phyloP scores from a whole-genome alignment of 2,113 vertebrate species.

The Chelonoidis abingdonii region DNA sequence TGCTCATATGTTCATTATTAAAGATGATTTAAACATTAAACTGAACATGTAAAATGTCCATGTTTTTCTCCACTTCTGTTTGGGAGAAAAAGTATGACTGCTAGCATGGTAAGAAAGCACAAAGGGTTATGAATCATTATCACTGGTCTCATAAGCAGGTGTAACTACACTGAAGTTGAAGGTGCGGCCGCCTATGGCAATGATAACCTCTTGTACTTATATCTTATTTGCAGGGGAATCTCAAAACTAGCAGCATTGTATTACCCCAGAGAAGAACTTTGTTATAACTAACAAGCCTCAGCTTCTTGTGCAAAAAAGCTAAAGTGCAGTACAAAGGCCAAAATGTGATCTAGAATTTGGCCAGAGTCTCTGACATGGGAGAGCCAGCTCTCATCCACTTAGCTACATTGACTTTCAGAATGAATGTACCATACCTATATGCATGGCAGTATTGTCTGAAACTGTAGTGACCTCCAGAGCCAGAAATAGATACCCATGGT shows the following conservation, averaged over 20 bases:
- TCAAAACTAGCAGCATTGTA: background rate
- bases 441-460: background rate
- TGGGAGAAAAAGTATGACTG: background rate
- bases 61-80: background rate
- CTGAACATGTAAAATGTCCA: background rate
- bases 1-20: background rate
- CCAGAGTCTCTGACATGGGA: background rate
- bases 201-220: background rate
- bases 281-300: background rate
- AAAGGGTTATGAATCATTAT: background rate
- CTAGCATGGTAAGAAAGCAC: background rate
- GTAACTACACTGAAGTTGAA: background rate
- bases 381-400: background rate
- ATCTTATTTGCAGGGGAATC: background rate
- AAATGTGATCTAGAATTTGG: slow-evolving; percentile 1
- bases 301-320: background rate
- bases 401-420: background rate
- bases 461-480: background rate
- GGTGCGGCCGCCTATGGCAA: background rate
- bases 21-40: background rate
- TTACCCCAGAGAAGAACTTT: background rate
- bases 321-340: background rate
- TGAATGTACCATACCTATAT: fast-evolving
- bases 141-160: background rate
- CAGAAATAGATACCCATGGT: background rate